These are phyloP conservation scores for Chymomyza caudatula DNA, from an alignment of 2,888 invertebrate genomes.

Conservation along the genomic window DNA sequence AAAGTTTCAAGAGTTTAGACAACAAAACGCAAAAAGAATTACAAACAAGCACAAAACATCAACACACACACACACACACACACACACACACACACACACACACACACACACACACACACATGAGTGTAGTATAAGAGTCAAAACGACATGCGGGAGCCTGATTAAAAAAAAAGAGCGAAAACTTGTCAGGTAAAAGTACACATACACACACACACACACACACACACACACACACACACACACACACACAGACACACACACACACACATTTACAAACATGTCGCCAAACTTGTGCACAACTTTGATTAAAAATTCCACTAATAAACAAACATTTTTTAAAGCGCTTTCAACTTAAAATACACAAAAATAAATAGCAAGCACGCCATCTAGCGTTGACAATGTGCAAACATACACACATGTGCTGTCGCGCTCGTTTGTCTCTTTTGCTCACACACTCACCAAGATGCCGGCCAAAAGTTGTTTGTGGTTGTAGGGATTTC, in stretches of 20 bases:
- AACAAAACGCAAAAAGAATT: slow-evolving; percentile 72
- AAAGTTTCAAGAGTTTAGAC: slow-evolving; percentile 73
- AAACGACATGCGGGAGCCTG: slow-evolving; percentile 54
- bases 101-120: not conserved
- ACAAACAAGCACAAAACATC: slow-evolving; percentile 27
- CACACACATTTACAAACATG: slow-evolving; percentile 24
- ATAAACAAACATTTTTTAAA: slow-evolving; percentile 49
- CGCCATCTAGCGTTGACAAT: slow-evolving; percentile 41
- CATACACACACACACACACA: not conserved
- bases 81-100: not conserved
- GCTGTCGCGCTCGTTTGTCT: not conserved
- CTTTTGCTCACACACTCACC: slow-evolving; percentile 29
- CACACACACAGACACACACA: slow-evolving; percentile 14
- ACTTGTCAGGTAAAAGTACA: slow-evolving; percentile 1
- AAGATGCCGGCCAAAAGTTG: slow-evolving; percentile 31
- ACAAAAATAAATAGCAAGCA: slow-evolving; percentile 17
- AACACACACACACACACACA: slow-evolving; percentile 27
- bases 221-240: not conserved
- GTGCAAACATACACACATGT: slow-evolving; percentile 18
- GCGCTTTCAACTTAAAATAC: slow-evolving; percentile 37
- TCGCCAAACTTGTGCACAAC: slow-evolving; percentile 33
- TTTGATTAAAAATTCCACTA: slow-evolving; percentile 73
- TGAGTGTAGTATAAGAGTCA: slow-evolving; percentile 20
- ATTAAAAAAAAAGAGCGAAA: slow-evolving; percentile 43
- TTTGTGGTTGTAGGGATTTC: slow-evolving; percentile 13